Evolutionary conservation across 2,113 vertebrate genomes (phyloP).

Genomic region (Grallaria varia): DNA sequence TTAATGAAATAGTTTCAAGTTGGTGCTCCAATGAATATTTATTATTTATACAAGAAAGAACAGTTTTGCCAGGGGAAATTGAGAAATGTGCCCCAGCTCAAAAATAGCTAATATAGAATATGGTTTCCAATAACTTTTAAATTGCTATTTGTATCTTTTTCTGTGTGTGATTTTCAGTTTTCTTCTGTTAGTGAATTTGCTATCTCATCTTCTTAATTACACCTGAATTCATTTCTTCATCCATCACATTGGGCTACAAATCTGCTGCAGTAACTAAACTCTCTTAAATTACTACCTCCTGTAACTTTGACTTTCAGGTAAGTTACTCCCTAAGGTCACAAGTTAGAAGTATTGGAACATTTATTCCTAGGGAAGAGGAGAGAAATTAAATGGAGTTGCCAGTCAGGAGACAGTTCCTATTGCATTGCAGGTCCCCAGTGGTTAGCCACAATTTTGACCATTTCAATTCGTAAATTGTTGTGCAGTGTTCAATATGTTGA

Average conservation of each 20-base stretch:
- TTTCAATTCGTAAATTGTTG: slow-evolving; percentile 6
- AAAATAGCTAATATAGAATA: not conserved
- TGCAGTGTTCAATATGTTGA: slow-evolving; percentile 17
- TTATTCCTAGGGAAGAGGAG: not conserved
- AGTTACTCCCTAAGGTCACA: slow-evolving; percentile 15
- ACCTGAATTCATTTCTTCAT: not conserved
- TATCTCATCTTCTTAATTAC: slow-evolving; percentile 9
- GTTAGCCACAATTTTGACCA: slow-evolving; percentile 21
- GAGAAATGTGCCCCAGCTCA: not conserved
- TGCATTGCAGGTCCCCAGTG: slow-evolving; percentile 4
- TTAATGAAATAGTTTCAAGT: not conserved
- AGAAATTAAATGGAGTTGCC: slow-evolving; percentile 52
- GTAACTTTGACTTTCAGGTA: slow-evolving; percentile 32
- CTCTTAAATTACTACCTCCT: slow-evolving; percentile 8
- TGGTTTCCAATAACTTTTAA: not conserved
- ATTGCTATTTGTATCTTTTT: not conserved
- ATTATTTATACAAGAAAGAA: slow-evolving; percentile 1
- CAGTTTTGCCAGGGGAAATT: not conserved
- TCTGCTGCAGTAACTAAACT: not conserved
- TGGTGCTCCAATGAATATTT: not conserved
- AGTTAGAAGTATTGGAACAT: slow-evolving; percentile 23
- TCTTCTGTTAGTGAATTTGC: not conserved
- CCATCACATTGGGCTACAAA: not conserved
- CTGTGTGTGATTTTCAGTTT: not conserved
- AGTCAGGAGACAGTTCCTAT: slow-evolving; percentile 2